Percentiles rank a stretch among this genome's conserved stretches.
phyloP scores from a whole-genome alignment of 2,888 invertebrate genomes.

The Stenchaetothrips biformis region DNA sequence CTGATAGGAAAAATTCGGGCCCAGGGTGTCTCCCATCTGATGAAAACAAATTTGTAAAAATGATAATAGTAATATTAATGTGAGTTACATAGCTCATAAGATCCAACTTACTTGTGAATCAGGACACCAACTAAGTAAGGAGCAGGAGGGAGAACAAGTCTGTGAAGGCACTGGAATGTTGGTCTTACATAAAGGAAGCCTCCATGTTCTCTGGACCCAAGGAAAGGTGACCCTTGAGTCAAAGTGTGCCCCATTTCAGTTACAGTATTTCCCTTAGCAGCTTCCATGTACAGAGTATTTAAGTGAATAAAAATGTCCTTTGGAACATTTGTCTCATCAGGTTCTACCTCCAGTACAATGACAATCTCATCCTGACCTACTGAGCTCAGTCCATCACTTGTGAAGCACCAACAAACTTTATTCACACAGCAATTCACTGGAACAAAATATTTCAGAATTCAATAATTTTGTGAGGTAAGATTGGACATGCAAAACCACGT shows the following conservation, averaged over 20 bases:
- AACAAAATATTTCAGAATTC: constrained; percentile 37
- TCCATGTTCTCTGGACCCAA: constrained; percentile 67
- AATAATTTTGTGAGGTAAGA: not conserved
- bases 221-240: constrained; percentile 56
- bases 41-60: constrained; percentile 26
- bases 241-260: constrained; percentile 65
- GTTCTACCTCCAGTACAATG: constrained; percentile 61
- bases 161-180: constrained; percentile 74
- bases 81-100: constrained; percentile 20
- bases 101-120: constrained; percentile 57
- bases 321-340: constrained; percentile 60
- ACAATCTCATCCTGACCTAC: constrained; percentile 81
- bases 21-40: constrained; percentile 71
- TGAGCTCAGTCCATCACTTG: constrained; percentile 68
- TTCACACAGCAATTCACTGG: constrained; percentile 72
- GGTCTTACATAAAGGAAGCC: constrained; percentile 78
- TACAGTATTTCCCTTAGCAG: constrained; percentile 60
- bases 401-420: constrained; percentile 68
- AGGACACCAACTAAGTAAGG: constrained; percentile 74
- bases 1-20: constrained; percentile 73
- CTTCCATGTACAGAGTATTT: constrained; percentile 65
- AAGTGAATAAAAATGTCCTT: constrained; percentile 71
- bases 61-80: not conserved
- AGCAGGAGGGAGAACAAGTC: constrained; percentile 64
- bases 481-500: no score